Base-by-base conservation (phyloP, 1,140 invertebrate species). In the Atta cephalotes region DNA sequence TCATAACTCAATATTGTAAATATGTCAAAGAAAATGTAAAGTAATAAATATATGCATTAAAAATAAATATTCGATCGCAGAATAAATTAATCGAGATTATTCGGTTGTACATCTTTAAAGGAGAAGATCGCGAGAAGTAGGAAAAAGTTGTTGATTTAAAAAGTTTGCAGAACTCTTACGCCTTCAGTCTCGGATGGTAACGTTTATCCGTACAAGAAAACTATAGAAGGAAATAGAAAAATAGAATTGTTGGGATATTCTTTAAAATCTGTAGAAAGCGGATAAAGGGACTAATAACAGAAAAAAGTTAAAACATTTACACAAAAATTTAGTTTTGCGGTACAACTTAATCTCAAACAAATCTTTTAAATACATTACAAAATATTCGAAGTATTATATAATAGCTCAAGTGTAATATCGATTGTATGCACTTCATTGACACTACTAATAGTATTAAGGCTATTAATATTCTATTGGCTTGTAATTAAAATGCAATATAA, bases 121-220 rank as follows among this genome's bases (percentile, higher is more conserved):
- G 79, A 85, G 49, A 77, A 31, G 28, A 7, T 58, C 66, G 39
- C 49, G 51, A 53, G 49, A 39, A 84, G 65, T 28, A 28, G 78
- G 28, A 80, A 87, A 49, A 86, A 80, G 51, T 63, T 87, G 86
- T 89, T 88, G 89, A 93, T 93, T 92, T 86, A 81, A 92, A 92
- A 93, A 93, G 90, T 93, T 92, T 90, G 80, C 84, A 80, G 31
- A 91, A 84, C 86, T 93, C 87, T 88, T 68, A 28, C 78, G 53
- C 56, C 31, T 71, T 62, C n/a, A 35, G 60, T 31, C 56, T 45
- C 58, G 51, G 1, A n/a, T 21, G 56, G 53, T 70, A 80, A 92
- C 90, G 90, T 92, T 93, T 93, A 92, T 89, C 88, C 84, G 90
- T 92, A 90, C 89, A 88, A 66, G 85, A 68, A 88, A 92, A 92